Evolutionary conservation across 1,140 invertebrate genomes (phyloP), one percentile per base, ranked within the genome.

Genomic region (Anastrepha obliqua): DNA sequence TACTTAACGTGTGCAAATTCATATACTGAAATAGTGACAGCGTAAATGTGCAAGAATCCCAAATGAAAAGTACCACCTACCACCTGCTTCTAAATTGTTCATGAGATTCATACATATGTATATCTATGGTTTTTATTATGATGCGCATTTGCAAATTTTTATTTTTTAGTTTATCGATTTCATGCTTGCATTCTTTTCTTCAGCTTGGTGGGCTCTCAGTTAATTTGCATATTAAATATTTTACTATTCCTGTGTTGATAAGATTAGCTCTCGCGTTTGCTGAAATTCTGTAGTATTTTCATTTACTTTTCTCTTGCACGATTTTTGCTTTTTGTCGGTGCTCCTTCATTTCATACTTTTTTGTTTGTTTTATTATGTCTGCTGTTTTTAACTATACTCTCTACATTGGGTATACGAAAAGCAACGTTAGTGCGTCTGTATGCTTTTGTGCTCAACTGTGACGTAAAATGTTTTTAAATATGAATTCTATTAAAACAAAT

Each of bases 391-490:
- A n/a, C 44, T 67, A 67, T 29, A 2, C 15, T 39, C 29, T 55
- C 74, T 13, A 81, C 8, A 81, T 81, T 55, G 47, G 20, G 20
- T 55, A 13, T 81, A 20, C 42, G 7, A 55, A 55, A 17, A 51
- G 15, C 20, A 47, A 39, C 42, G 15, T 42, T 74, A n/a, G 67
- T 44, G 44, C 67, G 17, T 44, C 42, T 17, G n/a, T 81, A 29
- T 13, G 47, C 9, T 17, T 81, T 81, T 81, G 13, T 74, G 29
- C 17, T 47, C 67, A 74, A 74, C 39, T 47, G 74, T 81, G 74
- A 81, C 74, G 74, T 81, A 81, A 81, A 81, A 20, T 81, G 74
- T 9, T 55, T 55, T 81, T 55, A 74, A 74, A 74, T 47, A 74
- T 81, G 44, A 81, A 55, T 47, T 47, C 11, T n/a, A 81, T 55